phyloP scores from a whole-genome alignment of 2,888 invertebrate genomes.

The Rhopalosiphum nymphaeae region DNA sequence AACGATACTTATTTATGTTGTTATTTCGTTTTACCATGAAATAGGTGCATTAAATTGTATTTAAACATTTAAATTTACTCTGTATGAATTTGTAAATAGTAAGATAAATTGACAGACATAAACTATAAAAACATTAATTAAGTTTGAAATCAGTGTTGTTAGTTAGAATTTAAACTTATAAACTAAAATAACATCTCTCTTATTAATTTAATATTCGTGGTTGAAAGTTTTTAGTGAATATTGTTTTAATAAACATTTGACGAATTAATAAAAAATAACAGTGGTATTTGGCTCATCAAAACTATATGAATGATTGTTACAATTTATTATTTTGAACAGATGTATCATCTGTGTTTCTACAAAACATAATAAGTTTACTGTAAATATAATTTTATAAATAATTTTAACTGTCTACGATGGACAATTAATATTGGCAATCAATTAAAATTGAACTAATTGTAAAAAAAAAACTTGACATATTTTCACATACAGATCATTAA shows the following conservation, averaged over 20 bases:
- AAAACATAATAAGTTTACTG: background rate
- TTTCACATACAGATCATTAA: background rate
- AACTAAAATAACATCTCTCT: background rate
- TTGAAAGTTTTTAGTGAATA: background rate
- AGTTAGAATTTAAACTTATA: background rate
- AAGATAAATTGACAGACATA: background rate
- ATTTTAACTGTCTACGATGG: background rate
- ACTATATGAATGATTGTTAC: conserved; percentile 3
- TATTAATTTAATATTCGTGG: background rate
- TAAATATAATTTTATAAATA: background rate
- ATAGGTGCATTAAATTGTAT: background rate
- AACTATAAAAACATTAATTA: conserved; percentile 29
- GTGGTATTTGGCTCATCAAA: background rate
- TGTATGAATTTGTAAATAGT: background rate
- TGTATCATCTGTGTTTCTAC: conserved; percentile 12
- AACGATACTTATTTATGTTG: background rate
- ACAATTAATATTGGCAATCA: background rate
- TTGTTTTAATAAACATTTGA: conserved; percentile 15
- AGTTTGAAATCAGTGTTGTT: background rate
- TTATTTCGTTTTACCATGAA: background rate
- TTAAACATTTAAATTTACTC: background rate
- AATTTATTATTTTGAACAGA: conserved; percentile 26
- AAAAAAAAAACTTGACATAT: background rate
- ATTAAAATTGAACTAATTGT: background rate
- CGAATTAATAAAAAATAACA: conserved; percentile 29